Evolutionary conservation across 2,888 invertebrate species (phyloP), one percentile per base, ranked within the genome.

Genomic region (Lissonota sp.): DNA sequence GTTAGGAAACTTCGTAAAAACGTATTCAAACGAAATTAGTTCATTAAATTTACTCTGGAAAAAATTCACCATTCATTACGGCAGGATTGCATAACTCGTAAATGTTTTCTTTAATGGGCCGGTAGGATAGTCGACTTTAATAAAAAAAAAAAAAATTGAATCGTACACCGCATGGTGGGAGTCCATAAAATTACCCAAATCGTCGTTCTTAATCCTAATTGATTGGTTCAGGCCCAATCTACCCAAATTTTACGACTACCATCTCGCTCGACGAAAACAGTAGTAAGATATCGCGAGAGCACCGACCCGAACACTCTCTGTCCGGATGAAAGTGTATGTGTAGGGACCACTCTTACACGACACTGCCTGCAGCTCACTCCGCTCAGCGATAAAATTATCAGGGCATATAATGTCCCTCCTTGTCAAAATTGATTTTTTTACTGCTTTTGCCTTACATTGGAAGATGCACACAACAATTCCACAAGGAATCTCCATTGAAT

Each of bases 141-240:
- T 10, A 49, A 49, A 49, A 74, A 74, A 26, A 26, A 26, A 26
- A 3, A 72, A 74, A 74, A 66, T 40, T 44, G 40, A 14, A 66
- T 39, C 49, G 10, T 66, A 26, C 26, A 57, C 55, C 55, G 4
- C n/a, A 8, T 49, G 49, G 46, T 58, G 12, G 58, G 14, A 74
- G 66, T 58, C 66, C 58, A 26, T 74, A 74, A 74, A 66, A 66
- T 74, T 66, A 64, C 46, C 12, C 40, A 58, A 58, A 74, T 66
- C 74, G 74, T 58, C 55, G 74, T 40, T 46, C 66, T 58, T 58
- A 51, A 66, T 66, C 51, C 74, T 74, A 74, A 74, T 73, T 51
- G 60, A 75, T 69, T 69, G 69, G 62, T 57, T 46, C 66, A 49
- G 39, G 57, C 63, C 69, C n/a, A 67, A 40, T 67, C 57, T 39